Percentiles rank a stretch among this genome's conserved stretches.
Conservation (phyloP, 2,797 vertebrate genomes). For the Eidolon dupreanum region DNA sequence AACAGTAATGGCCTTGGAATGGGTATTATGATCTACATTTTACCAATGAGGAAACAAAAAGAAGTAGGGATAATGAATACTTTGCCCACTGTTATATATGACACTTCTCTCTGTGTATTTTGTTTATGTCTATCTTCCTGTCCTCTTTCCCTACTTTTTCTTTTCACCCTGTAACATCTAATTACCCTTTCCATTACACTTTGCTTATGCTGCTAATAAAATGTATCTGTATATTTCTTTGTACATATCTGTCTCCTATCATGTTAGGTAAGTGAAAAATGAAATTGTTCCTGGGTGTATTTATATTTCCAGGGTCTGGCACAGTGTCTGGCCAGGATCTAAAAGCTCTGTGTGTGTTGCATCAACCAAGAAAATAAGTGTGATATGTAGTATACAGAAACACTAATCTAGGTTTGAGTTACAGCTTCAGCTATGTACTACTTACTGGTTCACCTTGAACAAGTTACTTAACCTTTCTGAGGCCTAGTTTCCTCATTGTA, state of each 20-base stretch:
- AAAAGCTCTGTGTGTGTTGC: background rate
- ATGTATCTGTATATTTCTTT: conserved; percentile 45
- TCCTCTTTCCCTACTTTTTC: background rate
- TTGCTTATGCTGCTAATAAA: background rate
- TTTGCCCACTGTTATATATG: background rate
- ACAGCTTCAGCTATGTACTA: background rate
- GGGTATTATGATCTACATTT: background rate
- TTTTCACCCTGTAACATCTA: background rate
- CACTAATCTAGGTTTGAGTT: background rate
- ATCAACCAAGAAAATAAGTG: background rate
- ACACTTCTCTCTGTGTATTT: background rate
- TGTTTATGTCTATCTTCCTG: background rate
- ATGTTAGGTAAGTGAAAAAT: background rate
- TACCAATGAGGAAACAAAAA: background rate
- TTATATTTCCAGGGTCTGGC: background rate
- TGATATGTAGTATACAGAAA: background rate
- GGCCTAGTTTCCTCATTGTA: background rate
- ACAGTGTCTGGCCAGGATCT: background rate
- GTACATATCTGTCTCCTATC: background rate
- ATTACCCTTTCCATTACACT: background rate
- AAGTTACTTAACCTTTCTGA: conserved; percentile 9
- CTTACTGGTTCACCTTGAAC: background rate
- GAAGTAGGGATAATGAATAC: background rate
- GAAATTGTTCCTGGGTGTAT: background rate
- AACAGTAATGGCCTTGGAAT: background rate